Evolutionary conservation across 2,113 vertebrate species (phyloP).

Genomic region (Gymnorhina tibicen): DNA sequence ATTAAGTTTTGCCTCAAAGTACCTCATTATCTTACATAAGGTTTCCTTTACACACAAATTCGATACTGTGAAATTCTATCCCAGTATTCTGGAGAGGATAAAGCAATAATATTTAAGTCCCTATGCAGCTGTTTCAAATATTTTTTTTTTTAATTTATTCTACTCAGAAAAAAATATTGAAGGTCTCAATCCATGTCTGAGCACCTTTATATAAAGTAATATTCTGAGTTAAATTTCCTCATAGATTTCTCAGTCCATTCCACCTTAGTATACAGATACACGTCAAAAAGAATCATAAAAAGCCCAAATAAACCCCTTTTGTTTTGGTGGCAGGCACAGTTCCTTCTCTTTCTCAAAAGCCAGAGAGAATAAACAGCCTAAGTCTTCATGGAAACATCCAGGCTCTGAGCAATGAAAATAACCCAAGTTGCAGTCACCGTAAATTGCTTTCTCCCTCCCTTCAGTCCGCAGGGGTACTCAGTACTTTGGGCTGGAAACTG

Average conservation of each 20-base stretch:
- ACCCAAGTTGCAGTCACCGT: not conserved
- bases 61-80: not conserved
- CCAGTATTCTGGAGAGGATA: not conserved
- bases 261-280: not conserved
- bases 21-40: not conserved
- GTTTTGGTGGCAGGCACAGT: not conserved
- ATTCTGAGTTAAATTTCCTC: not conserved
- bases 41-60: not conserved
- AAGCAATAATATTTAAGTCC: not conserved
- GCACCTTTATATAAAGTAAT: not conserved
- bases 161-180: not conserved
- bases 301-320: not conserved
- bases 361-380: not conserved
- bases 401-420: not conserved
- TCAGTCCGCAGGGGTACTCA: not conserved
- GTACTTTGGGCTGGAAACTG: not conserved
- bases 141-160: not conserved
- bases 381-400: not conserved
- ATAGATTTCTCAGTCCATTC: not conserved
- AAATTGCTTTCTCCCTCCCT: not conserved
- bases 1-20: slow-evolving; percentile 16
- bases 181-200: not conserved
- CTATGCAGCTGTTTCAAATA: not conserved
- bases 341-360: not conserved
- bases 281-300: not conserved